A percentile compares a stretch with the other conserved stretches of the same genome.
Evolutionary conservation across 37 sponge, comb jelly and placozoan species (phyloP).

Genomic region (Diacarnus erythraeanus): DNA sequence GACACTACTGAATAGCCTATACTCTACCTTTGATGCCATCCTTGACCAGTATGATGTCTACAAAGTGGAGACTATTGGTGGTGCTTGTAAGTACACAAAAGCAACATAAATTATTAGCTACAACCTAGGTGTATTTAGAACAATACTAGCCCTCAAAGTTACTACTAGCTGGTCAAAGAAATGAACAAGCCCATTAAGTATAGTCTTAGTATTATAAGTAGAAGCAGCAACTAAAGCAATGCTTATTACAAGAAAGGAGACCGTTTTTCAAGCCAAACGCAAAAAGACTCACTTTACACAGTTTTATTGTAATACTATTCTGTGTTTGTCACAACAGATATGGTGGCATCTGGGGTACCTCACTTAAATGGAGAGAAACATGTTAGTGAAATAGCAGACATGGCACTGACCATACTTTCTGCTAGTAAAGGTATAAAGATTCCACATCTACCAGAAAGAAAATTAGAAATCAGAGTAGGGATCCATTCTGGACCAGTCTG

Average conservation of each 20-base stretch:
- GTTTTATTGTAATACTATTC: not conserved
- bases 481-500: constrained; percentile 92
- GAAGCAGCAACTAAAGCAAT: too few species aligned
- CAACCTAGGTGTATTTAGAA: too few species aligned
- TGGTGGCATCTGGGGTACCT: constrained; percentile 93
- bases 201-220: too few species aligned
- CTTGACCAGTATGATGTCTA: constrained; percentile 87
- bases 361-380: constrained; percentile 73
- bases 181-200: too few species aligned
- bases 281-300: too few species aligned
- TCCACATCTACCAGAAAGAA: constrained; percentile 70
- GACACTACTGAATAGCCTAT: constrained; percentile 78
- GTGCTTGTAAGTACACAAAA: constrained; percentile 90
- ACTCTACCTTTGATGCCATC: constrained; percentile 84
- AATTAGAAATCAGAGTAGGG: constrained; percentile 78
- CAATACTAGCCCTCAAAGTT: too few species aligned
- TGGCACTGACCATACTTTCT: constrained; percentile 79
- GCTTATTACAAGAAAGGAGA: too few species aligned
- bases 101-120: too few species aligned
- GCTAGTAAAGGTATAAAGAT: constrained; percentile 68
- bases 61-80: constrained; percentile 95
- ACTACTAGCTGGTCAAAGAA: too few species aligned
- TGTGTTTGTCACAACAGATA: constrained; percentile 76
- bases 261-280: too few species aligned
- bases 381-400: constrained; percentile 87